Base-by-base conservation (phyloP, 2,888 invertebrate species). In the Synanthedon myopaeformis region DNA sequence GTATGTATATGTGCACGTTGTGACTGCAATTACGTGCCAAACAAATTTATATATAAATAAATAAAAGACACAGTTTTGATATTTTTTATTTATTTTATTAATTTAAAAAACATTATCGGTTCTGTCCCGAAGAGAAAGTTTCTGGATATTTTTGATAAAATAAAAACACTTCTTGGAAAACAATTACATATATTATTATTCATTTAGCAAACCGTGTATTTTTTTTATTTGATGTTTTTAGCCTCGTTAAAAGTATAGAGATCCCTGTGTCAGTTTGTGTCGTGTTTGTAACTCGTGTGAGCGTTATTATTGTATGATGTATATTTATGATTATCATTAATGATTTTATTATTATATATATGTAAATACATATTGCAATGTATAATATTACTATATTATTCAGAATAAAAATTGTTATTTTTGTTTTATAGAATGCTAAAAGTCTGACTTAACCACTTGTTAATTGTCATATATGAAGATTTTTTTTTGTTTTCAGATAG, bases 401-500 rank as follows among this genome's bases (percentile, higher is more conserved):
- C 79, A 80, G 35, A 79, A 35, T 76, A 84, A 77, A 82, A 82
- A 82, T 82, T 82, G 83, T 84, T 84, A 83, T 74, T 76, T 72
- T 72, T 79, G 71, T 79, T 82, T 84, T 82, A 68, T 75, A 74
- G 5, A 80, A 82, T 76, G 79, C 79, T 82, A 78, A 84, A 86
- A 86, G 87, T 86, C 86, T 86, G 87, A 87, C 86, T 86, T 77
- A 57, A 81, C 80, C 78, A 80, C 77, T 84, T 84, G 85, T 86
- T 85, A 67, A 56, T 70, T 70, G 69, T 77, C 77, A 74, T 23
- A 23, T 23, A 23, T 23, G 23, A 76, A 56, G 55, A n/a, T 52
- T 53, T 53, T 70, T 68, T 74, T 76, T 35, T 35, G 10, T 35
- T 72, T 79, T 82, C 83, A 81, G 81, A 81, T 74, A 65, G 67